phyloP scores from a whole-genome alignment of 2,113 vertebrate genomes.

The Orthochromis malagaraziensis region DNA sequence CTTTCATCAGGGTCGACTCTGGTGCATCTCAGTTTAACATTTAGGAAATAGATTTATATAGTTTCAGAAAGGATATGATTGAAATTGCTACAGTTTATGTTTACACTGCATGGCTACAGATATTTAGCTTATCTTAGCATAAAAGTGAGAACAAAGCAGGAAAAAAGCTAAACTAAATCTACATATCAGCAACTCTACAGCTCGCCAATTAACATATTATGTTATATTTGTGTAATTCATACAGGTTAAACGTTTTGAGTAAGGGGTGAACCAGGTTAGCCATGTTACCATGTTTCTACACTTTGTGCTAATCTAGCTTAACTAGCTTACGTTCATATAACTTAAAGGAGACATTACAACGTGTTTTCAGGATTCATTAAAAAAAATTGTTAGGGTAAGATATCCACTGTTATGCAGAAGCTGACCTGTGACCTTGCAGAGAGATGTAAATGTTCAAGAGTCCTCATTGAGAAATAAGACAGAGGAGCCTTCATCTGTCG shows the following conservation, averaged over 20 bases:
- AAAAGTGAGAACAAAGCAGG: background rate
- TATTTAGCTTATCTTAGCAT: background rate
- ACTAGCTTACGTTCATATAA: background rate
- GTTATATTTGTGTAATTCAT: background rate
- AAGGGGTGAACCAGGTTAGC: background rate
- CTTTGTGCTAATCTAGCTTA: background rate
- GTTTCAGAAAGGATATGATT: background rate
- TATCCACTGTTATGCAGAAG: background rate
- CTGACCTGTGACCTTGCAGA: background rate
- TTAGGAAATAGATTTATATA: background rate
- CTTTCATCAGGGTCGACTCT: background rate
- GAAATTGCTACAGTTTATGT: background rate
- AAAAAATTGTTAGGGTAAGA: background rate
- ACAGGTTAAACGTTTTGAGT: background rate
- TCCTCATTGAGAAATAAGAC: background rate
- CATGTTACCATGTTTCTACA: accelerated
- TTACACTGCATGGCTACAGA: background rate
- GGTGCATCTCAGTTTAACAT: background rate
- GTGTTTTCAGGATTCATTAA: background rate
- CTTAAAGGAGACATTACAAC: background rate
- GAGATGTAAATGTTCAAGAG: background rate
- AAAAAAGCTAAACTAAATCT: background rate
- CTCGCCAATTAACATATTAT: background rate
- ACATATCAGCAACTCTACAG: background rate
- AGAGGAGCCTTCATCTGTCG: background rate